These are phyloP conservation scores for Oxyura jamaicensis DNA, from an alignment of 2,113 vertebrate species.

Conservation along the genomic window DNA sequence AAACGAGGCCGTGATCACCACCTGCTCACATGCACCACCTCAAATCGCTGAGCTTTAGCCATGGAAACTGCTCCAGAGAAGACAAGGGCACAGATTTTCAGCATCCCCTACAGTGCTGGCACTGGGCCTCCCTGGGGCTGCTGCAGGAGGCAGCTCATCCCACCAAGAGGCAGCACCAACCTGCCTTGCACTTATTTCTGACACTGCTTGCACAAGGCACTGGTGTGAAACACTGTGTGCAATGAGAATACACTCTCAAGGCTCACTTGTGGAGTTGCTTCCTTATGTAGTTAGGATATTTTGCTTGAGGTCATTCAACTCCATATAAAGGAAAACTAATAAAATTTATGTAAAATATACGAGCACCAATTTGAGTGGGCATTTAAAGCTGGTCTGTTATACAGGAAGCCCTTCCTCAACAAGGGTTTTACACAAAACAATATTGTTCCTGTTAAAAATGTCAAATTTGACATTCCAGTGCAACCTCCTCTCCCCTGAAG, in stretches of 20 bases:
- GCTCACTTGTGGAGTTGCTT: background rate
- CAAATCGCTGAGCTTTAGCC: background rate
- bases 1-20: background rate
- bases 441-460: background rate
- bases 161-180: rapidly evolving
- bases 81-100: background rate
- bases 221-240: rapidly evolving
- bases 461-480: background rate
- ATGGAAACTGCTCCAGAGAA: background rate
- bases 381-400: background rate
- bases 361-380: background rate
- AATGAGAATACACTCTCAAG: background rate
- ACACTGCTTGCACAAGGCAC: rapidly evolving
- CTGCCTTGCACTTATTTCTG: background rate
- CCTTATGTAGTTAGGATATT: background rate
- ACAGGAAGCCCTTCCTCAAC: background rate
- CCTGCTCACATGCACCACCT: background rate
- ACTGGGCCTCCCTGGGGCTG: background rate
- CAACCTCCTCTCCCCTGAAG: background rate
- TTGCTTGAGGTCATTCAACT: background rate
- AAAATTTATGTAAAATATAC: background rate
- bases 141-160: background rate
- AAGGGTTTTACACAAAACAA: rapidly evolving
- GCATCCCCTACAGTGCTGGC: background rate
- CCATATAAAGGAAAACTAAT: background rate